Evolutionary conservation across 2,888 invertebrate species (phyloP).

Genomic region (Ellobium chinense): DNA sequence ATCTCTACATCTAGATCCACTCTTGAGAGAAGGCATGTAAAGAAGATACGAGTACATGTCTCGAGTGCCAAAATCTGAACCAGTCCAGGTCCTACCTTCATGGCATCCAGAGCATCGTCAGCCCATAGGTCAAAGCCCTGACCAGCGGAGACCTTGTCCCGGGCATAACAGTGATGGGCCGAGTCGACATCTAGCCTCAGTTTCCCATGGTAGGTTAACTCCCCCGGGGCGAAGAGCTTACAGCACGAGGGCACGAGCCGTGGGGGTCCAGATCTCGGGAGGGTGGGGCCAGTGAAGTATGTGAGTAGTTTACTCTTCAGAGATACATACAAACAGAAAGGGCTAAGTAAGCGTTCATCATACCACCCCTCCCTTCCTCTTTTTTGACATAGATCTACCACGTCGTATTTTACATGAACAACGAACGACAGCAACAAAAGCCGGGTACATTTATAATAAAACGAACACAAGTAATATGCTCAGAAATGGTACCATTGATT

Average conservation of each 20-base stretch:
- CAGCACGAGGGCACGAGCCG: neutral
- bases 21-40: neutral
- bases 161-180: neutral
- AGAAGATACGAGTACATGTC: neutral
- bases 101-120: neutral
- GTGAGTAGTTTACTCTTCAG: neutral
- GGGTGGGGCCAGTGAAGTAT: neutral
- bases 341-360: no score
- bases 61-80: neutral
- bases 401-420: no score
- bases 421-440: no score
- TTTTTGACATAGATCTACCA: no score
- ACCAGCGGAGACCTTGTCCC: neutral
- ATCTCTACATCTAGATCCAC: no score
- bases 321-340: no score
- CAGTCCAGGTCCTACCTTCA: neutral
- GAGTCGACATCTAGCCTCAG: neutral
- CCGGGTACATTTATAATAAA: no score
- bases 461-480: no score
- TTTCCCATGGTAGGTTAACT: neutral
- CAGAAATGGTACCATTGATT: no score
- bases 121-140: slow-evolving; percentile 7
- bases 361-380: no score
- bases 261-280: neutral
- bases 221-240: neutral